A percentile compares a stretch with the other conserved stretches of the same genome.
Evolutionary conservation across 2,797 vertebrate species (phyloP).

Genomic region (Aldrovandia affinis): DNA sequence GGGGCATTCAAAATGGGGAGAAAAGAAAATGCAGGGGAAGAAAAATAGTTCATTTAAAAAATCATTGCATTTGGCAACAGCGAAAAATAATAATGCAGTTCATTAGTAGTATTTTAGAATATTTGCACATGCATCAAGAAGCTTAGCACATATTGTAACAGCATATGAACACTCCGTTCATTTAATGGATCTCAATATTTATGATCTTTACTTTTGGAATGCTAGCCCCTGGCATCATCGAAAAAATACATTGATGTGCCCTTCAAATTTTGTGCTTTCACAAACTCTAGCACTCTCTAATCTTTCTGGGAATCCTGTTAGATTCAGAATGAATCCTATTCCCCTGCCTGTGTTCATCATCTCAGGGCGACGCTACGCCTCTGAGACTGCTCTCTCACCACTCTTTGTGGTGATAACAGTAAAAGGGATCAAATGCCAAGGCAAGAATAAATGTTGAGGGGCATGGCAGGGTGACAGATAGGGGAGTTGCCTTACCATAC

Average conservation of each 20-base stretch:
- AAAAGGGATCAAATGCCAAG: conserved; percentile 28
- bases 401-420: conserved; percentile 23
- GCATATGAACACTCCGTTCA: neutral
- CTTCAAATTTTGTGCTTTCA: neutral
- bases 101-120: too few species aligned
- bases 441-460: neutral
- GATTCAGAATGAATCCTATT: conserved; percentile 31
- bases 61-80: too few species aligned
- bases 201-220: neutral
- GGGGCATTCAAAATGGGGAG: too few species aligned
- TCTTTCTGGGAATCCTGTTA: conserved; percentile 5
- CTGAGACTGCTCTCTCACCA: neutral
- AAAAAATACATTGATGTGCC: neutral
- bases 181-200: neutral
- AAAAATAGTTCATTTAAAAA: too few species aligned
- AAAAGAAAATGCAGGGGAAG: too few species aligned
- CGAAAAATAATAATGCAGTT: too few species aligned
- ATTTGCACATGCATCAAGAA: neutral
- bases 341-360: conserved; percentile 25
- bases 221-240: neutral
- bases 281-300: neutral
- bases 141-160: neutral
- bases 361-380: conserved; percentile 9
- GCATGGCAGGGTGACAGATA: conserved; percentile 15
- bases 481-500: neutral